Evolutionary conservation across 2,113 vertebrate genomes (phyloP).

Genomic region (Phaethon lepturus): DNA sequence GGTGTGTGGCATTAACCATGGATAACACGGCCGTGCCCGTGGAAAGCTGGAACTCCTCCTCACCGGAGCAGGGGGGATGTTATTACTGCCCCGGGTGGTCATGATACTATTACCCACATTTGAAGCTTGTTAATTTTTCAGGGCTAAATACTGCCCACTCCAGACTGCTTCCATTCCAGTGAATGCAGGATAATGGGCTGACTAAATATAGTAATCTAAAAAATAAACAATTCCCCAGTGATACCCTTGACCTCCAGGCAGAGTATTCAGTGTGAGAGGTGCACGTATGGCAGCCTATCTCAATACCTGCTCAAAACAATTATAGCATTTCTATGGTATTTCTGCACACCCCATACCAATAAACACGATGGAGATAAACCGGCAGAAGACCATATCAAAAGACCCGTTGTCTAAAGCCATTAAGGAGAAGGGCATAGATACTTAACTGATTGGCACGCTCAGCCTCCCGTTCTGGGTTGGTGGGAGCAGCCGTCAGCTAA

Average conservation of each 20-base stretch:
- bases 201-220: not conserved
- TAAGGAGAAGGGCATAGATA: not conserved
- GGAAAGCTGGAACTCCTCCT: not conserved
- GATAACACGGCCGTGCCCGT: not conserved
- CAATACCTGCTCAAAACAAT: not conserved
- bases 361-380: not conserved
- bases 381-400: not conserved
- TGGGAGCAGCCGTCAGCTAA: not conserved
- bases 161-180: not conserved
- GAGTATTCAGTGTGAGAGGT: not conserved
- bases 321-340: not conserved
- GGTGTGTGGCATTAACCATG: not conserved
- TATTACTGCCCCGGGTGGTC: not conserved
- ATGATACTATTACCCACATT: not conserved
- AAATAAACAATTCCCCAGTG: not conserved
- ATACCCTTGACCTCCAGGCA: not conserved
- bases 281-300: not conserved
- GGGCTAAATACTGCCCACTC: not conserved
- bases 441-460: not conserved
- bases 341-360: not conserved
- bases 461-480: not conserved
- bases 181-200: not conserved
- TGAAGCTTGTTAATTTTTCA: not conserved
- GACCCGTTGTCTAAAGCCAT: not conserved
- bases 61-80: not conserved